phyloP scores from a whole-genome alignment of 2,113 vertebrate genomes.

The Oreotrochilus melanogaster region DNA sequence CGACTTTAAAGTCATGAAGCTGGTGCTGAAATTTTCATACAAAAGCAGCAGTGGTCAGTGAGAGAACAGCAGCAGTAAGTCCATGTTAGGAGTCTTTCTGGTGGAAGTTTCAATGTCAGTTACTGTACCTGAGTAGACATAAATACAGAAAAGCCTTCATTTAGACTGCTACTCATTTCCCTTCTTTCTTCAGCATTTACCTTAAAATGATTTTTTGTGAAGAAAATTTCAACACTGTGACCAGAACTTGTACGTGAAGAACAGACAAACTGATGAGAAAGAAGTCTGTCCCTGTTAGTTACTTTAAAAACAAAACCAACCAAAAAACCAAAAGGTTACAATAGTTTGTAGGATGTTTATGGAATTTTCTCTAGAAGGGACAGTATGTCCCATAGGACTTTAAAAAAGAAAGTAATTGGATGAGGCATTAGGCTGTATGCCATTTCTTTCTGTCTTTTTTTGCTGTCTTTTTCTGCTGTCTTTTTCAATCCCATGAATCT shows the following conservation, averaged over 20 bases:
- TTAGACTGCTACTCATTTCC: background rate
- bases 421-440: background rate
- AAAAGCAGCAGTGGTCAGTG: background rate
- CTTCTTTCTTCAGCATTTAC: background rate
- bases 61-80: rapidly evolving
- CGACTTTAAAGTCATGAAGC: background rate
- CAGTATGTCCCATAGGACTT: background rate
- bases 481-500: background rate
- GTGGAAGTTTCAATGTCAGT: background rate
- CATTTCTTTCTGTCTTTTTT: background rate
- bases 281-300: background rate
- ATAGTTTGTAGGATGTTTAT: background rate
- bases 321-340: background rate
- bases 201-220: background rate
- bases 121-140: background rate
- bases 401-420: background rate
- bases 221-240: background rate
- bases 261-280: background rate
- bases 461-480: background rate
- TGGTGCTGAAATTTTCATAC: background rate
- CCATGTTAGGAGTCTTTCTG: background rate
- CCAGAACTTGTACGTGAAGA: background rate
- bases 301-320: background rate
- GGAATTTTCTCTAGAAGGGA: background rate
- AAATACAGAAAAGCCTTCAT: background rate